phyloP scores from a whole-genome alignment of 2,888 invertebrate species.

The Nematopogon swammerdamellus region DNA sequence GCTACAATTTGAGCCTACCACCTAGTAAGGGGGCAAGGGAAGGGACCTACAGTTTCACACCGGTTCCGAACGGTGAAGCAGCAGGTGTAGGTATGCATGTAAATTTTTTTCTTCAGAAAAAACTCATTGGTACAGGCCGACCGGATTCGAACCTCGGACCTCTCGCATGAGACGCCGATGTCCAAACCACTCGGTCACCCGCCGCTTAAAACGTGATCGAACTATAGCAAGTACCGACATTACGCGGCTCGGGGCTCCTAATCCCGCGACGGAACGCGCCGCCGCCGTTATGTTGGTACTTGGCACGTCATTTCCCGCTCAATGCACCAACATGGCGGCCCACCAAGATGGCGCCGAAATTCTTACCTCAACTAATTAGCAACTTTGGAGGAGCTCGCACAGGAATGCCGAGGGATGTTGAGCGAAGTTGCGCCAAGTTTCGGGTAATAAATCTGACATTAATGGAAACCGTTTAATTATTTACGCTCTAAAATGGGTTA shows the following conservation, averaged over 20 bases:
- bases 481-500: background rate
- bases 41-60: too few relatives aligned
- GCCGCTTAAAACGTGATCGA: too few relatives aligned
- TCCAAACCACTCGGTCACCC: too few relatives aligned
- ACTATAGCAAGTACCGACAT: too few relatives aligned
- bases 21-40: too few relatives aligned
- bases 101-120: too few relatives aligned
- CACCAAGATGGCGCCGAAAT: background rate
- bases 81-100: too few relatives aligned
- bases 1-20: too few relatives aligned
- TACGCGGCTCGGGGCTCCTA: background rate
- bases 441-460: background rate
- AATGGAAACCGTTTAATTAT: background rate
- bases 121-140: too few relatives aligned
- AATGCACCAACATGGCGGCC: background rate
- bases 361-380: background rate
- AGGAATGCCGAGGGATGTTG: background rate
- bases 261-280: background rate
- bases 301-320: background rate
- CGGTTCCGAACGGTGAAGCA: too few relatives aligned
- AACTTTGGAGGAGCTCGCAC: background rate
- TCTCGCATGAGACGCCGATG: too few relatives aligned
- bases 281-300: background rate
- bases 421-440: background rate
- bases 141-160: too few relatives aligned